Conservation (phyloP, 2,888 invertebrate genomes). For the Mimas tiliae region DNA sequence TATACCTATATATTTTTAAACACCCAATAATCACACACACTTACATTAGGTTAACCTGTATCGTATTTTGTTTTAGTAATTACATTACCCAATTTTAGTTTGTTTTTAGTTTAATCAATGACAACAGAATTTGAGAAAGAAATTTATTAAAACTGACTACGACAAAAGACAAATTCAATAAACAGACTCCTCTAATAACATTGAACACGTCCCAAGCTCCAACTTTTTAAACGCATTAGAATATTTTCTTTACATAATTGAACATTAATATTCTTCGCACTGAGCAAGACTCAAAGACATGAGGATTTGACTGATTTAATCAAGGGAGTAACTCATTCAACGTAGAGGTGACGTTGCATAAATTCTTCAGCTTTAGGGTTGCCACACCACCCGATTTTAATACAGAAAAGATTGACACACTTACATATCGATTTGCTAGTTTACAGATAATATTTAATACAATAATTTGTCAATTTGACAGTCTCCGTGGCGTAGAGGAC, state of each 20-base stretch:
- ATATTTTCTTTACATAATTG: slow-evolving; percentile 9
- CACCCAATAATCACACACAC: too few relatives aligned
- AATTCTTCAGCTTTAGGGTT: slow-evolving; percentile 38
- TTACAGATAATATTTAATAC: too few relatives aligned
- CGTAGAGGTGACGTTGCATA: slow-evolving; percentile 43
- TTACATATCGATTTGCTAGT: too few relatives aligned
- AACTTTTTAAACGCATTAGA: slow-evolving; percentile 6
- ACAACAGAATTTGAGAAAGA: too few relatives aligned
- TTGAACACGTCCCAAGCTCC: background rate
- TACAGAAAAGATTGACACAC: background rate
- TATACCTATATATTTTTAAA: too few relatives aligned
- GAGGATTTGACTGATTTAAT: slow-evolving; percentile 63
- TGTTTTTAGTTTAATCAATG: too few relatives aligned
- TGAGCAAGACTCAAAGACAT: slow-evolving; percentile 33
- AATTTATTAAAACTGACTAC: background rate
- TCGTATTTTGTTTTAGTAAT: too few relatives aligned
- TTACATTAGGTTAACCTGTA: too few relatives aligned
- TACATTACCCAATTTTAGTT: background rate
- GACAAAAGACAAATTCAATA: background rate
- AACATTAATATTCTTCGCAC: slow-evolving; percentile 22
- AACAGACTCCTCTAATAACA: background rate
- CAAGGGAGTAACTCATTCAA: slow-evolving; percentile 50
- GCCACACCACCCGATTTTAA: slow-evolving; percentile 27
- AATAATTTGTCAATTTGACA: too few relatives aligned
- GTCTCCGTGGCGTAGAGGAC: too few relatives aligned